Percentiles rank a stretch among this genome's conserved stretches.
Evolutionary conservation across 2,888 invertebrate species (phyloP).

Genomic region (Drosophila falleni): DNA sequence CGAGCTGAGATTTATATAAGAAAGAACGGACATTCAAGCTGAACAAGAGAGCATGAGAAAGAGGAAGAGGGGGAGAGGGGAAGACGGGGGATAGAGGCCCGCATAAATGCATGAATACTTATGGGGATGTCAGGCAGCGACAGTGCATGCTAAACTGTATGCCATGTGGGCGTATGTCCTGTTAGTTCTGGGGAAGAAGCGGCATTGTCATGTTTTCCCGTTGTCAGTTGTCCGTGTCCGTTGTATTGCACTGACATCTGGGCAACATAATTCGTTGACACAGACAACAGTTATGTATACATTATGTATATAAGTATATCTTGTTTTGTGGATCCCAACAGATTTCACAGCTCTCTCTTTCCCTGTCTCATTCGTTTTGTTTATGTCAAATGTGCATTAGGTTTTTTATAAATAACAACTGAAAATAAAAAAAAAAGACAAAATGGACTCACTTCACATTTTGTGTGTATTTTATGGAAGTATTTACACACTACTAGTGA

Average conservation of each 20-base stretch:
- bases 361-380: conserved; percentile 21
- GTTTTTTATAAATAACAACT: conserved; percentile 45
- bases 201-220: conserved; percentile 64
- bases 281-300: conserved; percentile 44
- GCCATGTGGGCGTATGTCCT: conserved; percentile 20
- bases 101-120: conserved; percentile 74
- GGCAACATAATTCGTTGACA: conserved; percentile 71
- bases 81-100: conserved; percentile 17
- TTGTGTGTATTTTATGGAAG: conserved; percentile 10
- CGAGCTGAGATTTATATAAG: conserved; percentile 62
- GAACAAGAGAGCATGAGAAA: background rate
- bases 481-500: conserved; percentile 34
- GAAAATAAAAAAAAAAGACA: background rate
- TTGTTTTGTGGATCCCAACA: conserved; percentile 48
- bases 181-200: conserved; percentile 7
- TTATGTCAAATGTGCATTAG: conserved; percentile 59
- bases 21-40: conserved; percentile 54
- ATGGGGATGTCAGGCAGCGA: conserved; percentile 42
- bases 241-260: conserved; percentile 73
- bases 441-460: conserved; percentile 12
- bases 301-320: conserved; percentile 43
- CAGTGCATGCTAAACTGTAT: conserved; percentile 63
- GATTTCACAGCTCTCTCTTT: conserved; percentile 28
- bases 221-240: conserved; percentile 19
- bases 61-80: background rate